Conservation (phyloP, 2,797 vertebrate genomes). For the Catharus ustulatus region DNA sequence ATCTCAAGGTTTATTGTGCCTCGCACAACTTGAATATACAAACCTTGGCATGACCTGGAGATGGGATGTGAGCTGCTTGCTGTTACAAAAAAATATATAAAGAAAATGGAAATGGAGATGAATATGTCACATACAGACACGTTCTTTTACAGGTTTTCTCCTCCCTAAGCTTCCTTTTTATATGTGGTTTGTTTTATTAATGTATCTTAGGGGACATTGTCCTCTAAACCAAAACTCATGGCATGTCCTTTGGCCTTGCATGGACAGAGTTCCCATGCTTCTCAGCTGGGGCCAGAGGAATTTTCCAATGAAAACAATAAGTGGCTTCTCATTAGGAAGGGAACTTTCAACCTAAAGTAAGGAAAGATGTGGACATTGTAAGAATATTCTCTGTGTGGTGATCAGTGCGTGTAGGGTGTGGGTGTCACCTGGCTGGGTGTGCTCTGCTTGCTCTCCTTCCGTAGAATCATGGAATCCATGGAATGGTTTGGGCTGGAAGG, state of each 20-base stretch:
- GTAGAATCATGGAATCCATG: neutral
- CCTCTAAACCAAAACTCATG: accelerated
- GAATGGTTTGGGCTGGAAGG: neutral
- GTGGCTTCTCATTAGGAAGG: neutral
- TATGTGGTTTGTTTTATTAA: accelerated
- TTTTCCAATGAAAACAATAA: neutral
- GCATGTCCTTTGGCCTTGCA: neutral
- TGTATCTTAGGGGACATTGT: neutral
- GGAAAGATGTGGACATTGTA: accelerated
- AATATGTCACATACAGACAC: neutral
- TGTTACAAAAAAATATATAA: neutral
- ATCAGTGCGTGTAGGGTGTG: neutral
- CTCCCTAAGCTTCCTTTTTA: neutral
- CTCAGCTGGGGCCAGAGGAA: neutral
- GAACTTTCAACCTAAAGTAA: neutral
- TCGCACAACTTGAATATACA: accelerated
- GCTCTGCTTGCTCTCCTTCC: neutral
- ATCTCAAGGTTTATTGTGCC: neutral
- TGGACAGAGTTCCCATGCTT: neutral
- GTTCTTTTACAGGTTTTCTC: neutral
- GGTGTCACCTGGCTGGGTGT: neutral
- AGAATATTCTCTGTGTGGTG: accelerated
- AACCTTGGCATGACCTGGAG: neutral
- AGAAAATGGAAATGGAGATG: neutral
- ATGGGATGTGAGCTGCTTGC: neutral